Percentiles rank a stretch among this genome's conserved stretches.
These are phyloP conservation scores for Vandiemenella viatica DNA, from an alignment of 2,888 invertebrate genomes.

Conservation along the genomic window DNA sequence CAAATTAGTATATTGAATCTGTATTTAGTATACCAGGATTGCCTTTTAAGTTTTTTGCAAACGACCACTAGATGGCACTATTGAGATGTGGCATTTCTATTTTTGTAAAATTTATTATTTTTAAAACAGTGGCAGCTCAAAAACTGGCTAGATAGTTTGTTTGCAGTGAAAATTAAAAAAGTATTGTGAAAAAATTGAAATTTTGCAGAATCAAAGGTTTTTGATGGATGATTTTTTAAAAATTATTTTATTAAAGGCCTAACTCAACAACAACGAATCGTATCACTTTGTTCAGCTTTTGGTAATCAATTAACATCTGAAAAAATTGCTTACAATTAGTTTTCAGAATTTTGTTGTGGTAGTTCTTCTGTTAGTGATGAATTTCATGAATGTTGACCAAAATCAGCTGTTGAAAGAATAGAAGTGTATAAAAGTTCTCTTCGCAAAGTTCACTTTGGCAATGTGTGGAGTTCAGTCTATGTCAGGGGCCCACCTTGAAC, in stretches of 20 bases:
- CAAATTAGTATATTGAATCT: no score
- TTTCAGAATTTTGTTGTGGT: not conserved
- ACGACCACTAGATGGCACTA: no score
- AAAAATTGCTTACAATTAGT: not conserved
- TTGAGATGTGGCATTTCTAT: no score
- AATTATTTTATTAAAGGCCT: not conserved
- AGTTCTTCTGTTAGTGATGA: not conserved
- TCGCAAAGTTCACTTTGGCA: no score
- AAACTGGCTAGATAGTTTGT: not conserved
- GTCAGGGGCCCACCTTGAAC: no score
- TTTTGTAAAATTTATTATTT: not conserved
- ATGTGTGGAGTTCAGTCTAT: no score
- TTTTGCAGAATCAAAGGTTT: not conserved
- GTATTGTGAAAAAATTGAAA: not conserved
- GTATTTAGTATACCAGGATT: no score
- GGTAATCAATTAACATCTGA: not conserved
- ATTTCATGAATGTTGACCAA: not conserved
- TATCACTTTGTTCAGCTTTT: not conserved
- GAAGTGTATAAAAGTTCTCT: no score
- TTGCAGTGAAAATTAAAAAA: not conserved
- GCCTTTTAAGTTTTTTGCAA: no score
- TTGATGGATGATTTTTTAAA: not conserved
- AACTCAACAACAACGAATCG: not conserved
- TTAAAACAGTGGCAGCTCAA: not conserved
- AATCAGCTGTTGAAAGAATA: not conserved